These are phyloP conservation scores for Bombus pyrosoma DNA, from an alignment of 1,140 invertebrate genomes.

Conservation along the genomic window DNA sequence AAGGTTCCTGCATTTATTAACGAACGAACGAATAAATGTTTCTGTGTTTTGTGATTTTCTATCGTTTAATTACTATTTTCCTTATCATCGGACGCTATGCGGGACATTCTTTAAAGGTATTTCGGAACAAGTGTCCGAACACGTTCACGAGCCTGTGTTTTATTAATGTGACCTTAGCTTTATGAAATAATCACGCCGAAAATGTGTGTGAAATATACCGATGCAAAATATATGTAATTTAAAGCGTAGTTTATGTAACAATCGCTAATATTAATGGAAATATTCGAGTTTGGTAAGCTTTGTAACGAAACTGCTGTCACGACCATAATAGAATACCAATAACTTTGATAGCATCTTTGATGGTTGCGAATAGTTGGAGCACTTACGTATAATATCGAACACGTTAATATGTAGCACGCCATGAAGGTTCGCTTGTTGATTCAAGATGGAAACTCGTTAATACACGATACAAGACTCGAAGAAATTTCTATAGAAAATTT, in stretches of 20 bases:
- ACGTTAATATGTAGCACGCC: not conserved
- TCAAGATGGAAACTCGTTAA: not conserved
- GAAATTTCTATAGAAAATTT: not conserved
- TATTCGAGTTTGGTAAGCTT: not conserved
- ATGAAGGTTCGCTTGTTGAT: not conserved
- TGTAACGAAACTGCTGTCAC: not conserved
- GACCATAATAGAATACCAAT: constrained; percentile 14
- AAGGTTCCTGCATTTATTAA: not conserved
- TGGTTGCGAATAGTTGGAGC: constrained; percentile 1
- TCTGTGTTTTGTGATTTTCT: not conserved
- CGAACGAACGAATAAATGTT: not conserved
- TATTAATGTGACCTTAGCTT: too few relatives aligned
- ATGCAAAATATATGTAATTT: not conserved
- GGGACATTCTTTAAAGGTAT: too few relatives aligned
- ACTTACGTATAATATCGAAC: constrained; percentile 6
- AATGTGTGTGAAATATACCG: too few relatives aligned
- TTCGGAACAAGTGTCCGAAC: too few relatives aligned
- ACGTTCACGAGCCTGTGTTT: too few relatives aligned
- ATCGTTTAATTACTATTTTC: too few relatives aligned
- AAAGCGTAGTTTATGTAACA: not conserved
- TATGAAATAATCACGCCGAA: too few relatives aligned
- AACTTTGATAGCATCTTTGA: constrained; percentile 18
- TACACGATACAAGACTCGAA: not conserved
- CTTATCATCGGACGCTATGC: too few relatives aligned
- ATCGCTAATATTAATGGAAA: not conserved